phyloP scores from a whole-genome alignment of 2,113 vertebrate genomes.

The Rhinolophus ferrumequinum region DNA sequence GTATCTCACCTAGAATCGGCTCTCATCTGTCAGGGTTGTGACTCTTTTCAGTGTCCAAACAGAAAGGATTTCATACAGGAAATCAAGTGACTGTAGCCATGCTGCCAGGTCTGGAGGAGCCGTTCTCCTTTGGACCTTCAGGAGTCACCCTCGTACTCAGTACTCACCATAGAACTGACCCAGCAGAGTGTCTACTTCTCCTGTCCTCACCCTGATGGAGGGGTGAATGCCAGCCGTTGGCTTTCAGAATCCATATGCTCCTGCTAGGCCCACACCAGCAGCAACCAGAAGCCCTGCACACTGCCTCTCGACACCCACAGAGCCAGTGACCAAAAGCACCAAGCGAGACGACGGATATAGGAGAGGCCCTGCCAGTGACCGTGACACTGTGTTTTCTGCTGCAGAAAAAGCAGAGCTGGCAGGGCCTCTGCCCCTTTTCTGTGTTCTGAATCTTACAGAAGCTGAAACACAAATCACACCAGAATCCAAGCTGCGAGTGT shows the following conservation, averaged over 20 bases:
- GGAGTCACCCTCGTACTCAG: accelerated
- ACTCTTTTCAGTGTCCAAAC: neutral
- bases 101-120: accelerated
- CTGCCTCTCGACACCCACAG: neutral
- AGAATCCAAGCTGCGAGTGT: neutral
- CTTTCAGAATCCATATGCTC: neutral
- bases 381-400: neutral
- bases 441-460: neutral
- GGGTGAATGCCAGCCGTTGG: accelerated
- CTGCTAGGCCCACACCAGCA: too few species aligned
- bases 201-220: accelerated
- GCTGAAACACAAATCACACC: neutral
- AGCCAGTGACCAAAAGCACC: neutral
- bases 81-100: accelerated
- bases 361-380: neutral
- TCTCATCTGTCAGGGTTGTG: neutral
- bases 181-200: neutral
- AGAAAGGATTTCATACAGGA: neutral
- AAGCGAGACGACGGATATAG: neutral
- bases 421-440: neutral
- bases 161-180: neutral
- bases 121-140: neutral
- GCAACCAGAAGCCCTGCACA: too few species aligned
- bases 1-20: too few species aligned
- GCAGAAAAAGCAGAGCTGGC: neutral